A percentile compares a stretch with the other conserved stretches of the same genome.
These are phyloP conservation scores for Bimastos eiseni DNA, from an alignment of 2,888 invertebrate species.

Conservation along the genomic window DNA sequence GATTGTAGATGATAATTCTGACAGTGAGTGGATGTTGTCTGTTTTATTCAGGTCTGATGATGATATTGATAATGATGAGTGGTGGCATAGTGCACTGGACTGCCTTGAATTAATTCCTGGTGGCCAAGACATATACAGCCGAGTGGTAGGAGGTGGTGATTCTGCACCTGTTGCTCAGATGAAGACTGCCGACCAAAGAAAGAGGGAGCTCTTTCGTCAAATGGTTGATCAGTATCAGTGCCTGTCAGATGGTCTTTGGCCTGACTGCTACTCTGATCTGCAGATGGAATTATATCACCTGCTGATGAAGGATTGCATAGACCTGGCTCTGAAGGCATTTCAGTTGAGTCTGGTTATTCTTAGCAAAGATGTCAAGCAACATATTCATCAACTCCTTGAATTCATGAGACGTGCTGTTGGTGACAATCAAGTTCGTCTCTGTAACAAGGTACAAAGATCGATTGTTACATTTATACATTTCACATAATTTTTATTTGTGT, in stretches of 20 bases:
- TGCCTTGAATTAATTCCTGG: conserved; percentile 54
- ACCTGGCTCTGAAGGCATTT: conserved; percentile 51
- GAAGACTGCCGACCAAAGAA: background rate
- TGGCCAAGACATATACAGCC: conserved; percentile 51
- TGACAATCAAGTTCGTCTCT: background rate
- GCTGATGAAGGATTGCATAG: conserved; percentile 47
- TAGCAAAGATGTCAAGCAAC: conserved; percentile 50
- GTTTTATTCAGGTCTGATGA: background rate
- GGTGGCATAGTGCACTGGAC: conserved; percentile 53
- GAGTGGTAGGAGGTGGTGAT: conserved; percentile 28
- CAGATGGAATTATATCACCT: conserved; percentile 56
- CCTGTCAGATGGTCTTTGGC: conserved; percentile 50
- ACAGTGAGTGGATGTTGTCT: background rate
- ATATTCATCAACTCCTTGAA: conserved; percentile 53
- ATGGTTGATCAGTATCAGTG: conserved; percentile 51
- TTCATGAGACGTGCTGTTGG: conserved; percentile 42
- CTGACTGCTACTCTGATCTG: conserved; percentile 55
- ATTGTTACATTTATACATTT: background rate
- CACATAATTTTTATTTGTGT: too few relatives aligned
- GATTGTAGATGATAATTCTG: too few relatives aligned
- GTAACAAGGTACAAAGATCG: background rate
- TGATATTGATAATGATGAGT: conserved; percentile 46
- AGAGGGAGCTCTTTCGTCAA: conserved; percentile 52
- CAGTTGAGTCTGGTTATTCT: conserved; percentile 57
- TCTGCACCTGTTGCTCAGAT: background rate